Conservation (phyloP, 2,888 invertebrate genomes). For the Drosophila bunnanda region DNA sequence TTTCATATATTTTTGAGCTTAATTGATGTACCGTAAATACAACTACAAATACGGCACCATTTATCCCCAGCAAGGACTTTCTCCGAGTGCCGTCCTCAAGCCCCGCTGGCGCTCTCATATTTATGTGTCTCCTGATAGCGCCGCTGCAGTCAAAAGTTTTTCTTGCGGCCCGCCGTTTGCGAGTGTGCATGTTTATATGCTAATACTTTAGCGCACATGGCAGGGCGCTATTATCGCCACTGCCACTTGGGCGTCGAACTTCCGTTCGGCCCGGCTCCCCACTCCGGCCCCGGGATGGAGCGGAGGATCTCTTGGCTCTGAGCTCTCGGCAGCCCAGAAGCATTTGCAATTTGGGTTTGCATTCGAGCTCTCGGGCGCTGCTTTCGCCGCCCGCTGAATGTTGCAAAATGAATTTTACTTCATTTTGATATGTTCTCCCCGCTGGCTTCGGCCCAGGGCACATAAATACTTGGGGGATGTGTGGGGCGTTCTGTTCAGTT, state of each 20-base stretch:
- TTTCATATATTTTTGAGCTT: too few relatives aligned
- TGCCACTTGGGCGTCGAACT: constrained; percentile 80
- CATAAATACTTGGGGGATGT: constrained; percentile 63
- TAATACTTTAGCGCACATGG: constrained; percentile 78
- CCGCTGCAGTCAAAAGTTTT: constrained; percentile 73
- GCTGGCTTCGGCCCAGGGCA: constrained; percentile 63
- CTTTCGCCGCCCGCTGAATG: constrained; percentile 31
- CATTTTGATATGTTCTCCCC: constrained; percentile 78
- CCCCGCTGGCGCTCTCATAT: constrained; percentile 76
- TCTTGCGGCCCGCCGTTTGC: constrained; percentile 55
- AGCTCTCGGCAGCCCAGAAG: constrained; percentile 53
- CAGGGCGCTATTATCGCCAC: constrained; percentile 76
- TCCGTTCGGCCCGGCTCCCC: constrained; percentile 52
- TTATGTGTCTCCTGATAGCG: constrained; percentile 78
- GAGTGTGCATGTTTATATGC: constrained; percentile 66
- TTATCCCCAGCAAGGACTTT: constrained; percentile 8
- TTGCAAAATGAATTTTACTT: constrained; percentile 78
- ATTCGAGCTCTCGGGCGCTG: constrained; percentile 26
- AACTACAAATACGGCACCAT: not conserved
- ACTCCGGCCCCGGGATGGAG: constrained; percentile 31
- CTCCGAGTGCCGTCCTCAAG: constrained; percentile 50
- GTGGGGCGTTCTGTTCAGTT: constrained; percentile 58
- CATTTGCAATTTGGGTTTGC: constrained; percentile 69
- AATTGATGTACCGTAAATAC: not conserved
- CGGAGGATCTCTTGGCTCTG: constrained; percentile 59